Conservation (phyloP, 2,888 invertebrate genomes). For the Melanchra persicariae region DNA sequence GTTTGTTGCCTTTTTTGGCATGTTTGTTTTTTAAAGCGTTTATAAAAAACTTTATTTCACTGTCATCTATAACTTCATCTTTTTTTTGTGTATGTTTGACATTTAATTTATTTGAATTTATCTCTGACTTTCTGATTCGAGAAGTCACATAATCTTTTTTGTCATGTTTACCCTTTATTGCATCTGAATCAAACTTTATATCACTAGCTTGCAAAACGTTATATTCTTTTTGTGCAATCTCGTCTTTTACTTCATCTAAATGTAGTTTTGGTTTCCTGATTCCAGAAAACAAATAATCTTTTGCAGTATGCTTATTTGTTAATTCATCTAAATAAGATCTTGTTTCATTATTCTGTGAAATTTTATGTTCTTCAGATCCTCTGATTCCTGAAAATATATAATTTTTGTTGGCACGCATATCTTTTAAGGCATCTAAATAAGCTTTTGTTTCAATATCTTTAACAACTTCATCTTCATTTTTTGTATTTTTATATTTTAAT, state of each 20-base stretch:
- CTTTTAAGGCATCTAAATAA: background rate
- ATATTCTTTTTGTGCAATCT: too few relatives aligned
- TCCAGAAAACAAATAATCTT: background rate
- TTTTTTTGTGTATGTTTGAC: background rate
- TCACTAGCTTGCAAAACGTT: background rate
- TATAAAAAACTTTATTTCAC: background rate
- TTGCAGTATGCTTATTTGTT: background rate
- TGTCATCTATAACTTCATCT: background rate
- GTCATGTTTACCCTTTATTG: background rate
- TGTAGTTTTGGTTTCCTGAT: background rate
- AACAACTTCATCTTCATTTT: background rate
- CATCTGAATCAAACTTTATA: background rate
- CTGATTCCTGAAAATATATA: background rate
- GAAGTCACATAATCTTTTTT: background rate
- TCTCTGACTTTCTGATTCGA: background rate
- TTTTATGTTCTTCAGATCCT: background rate
- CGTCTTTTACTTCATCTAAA: background rate
- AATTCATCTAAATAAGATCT: background rate
- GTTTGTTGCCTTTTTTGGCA: background rate
- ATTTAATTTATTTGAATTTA: background rate
- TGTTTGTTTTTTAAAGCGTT: background rate
- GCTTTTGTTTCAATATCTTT: background rate
- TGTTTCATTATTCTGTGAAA: slow-evolving; percentile 6
- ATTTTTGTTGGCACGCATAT: background rate
- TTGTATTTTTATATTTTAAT: background rate